phyloP scores from a whole-genome alignment of 2,888 invertebrate genomes.

The Torymus auratus region DNA sequence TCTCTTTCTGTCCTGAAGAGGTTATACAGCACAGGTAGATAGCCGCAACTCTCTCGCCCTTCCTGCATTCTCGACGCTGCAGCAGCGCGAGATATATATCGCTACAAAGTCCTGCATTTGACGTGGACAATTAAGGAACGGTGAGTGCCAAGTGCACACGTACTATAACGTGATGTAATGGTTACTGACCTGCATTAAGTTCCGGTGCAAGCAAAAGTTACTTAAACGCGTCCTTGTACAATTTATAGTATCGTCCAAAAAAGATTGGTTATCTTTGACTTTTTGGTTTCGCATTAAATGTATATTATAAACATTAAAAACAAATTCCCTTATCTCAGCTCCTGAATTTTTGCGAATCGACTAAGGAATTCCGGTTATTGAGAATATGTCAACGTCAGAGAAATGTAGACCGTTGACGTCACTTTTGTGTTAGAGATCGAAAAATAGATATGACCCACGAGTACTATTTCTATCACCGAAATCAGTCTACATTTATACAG shows the following conservation, averaged over 20 bases:
- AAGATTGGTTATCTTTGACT: too few relatives aligned
- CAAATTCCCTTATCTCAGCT: too few relatives aligned
- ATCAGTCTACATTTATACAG: conserved; percentile 22
- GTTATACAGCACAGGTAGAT: too few relatives aligned
- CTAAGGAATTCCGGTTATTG: background rate
- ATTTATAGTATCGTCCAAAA: too few relatives aligned
- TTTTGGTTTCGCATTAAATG: too few relatives aligned
- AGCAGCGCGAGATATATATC: background rate
- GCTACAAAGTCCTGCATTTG: conserved; percentile 22
- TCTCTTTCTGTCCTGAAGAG: too few relatives aligned
- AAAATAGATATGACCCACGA: conserved; percentile 29
- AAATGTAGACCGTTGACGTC: conserved; percentile 17
- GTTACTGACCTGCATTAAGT: too few relatives aligned
- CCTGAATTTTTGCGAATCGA: background rate
- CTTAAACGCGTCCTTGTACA: too few relatives aligned
- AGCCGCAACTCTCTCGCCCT: too few relatives aligned
- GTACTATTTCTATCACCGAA: conserved; percentile 25
- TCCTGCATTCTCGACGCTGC: background rate
- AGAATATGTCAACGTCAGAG: background rate
- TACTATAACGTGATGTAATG: too few relatives aligned
- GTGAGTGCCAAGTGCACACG: conserved; percentile 30
- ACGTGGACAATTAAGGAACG: conserved; percentile 34
- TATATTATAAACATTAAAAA: too few relatives aligned
- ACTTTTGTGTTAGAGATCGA: background rate
- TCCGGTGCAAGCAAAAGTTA: too few relatives aligned